Evolutionary conservation across 1,140 invertebrate genomes (phyloP).

Genomic region (Apolygus lucorum): DNA sequence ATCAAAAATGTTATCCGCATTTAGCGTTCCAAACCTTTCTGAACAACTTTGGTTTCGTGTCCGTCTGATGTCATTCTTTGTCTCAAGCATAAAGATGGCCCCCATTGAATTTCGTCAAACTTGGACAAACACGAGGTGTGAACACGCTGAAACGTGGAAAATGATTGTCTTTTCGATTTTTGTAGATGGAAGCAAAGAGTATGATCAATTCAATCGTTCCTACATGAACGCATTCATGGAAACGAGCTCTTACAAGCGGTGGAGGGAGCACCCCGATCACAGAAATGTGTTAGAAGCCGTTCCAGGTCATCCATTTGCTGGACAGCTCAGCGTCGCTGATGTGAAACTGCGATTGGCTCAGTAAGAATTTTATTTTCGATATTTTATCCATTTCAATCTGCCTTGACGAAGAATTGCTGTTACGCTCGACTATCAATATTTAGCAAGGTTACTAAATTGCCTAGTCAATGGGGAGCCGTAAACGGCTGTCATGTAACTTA

Average conservation of each 20-base stretch:
- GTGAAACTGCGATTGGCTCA: conserved; percentile 86
- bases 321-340: conserved; percentile 84
- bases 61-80: no score
- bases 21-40: no score
- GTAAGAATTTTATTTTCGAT: conserved; percentile 48
- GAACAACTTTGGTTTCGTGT: no score
- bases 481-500: no score
- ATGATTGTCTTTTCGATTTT: no score
- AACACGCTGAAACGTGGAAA: no score
- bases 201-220: conserved; percentile 78
- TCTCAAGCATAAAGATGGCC: no score
- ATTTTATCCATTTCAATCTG: no score
- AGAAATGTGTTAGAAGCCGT: conserved; percentile 57
- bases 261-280: conserved; percentile 51
- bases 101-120: no score
- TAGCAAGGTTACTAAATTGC: conserved; percentile 11
- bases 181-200: conserved; percentile 60
- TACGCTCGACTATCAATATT: conserved; percentile 3
- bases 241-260: conserved; percentile 82
- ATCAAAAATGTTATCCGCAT: no score
- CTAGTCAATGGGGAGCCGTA: no score
- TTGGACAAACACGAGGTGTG: no score
- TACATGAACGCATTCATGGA: conserved; percentile 79
- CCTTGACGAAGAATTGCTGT: conserved; percentile 8
- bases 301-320: conserved; percentile 82